Evolutionary conservation across 2,113 vertebrate genomes (phyloP).

Genomic region (Oryzias melastigma): DNA sequence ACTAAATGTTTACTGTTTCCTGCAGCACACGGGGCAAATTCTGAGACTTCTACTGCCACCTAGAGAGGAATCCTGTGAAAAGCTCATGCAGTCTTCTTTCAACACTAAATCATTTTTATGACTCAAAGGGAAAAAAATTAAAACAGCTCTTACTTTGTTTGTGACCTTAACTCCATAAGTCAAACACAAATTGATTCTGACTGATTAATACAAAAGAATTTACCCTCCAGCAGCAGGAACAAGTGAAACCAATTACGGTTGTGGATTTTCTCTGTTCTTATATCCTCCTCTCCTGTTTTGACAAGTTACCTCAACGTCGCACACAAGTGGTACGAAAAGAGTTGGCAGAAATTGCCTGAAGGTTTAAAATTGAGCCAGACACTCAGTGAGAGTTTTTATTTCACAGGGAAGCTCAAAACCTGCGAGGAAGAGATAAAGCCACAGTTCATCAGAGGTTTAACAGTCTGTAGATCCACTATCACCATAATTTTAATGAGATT

Average conservation of each 20-base stretch:
- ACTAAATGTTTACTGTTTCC: neutral
- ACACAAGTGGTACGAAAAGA: conserved; percentile 37
- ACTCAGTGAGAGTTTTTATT: conserved; percentile 57
- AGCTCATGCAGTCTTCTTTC: neutral
- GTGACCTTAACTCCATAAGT: neutral
- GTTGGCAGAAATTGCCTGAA: conserved; percentile 48
- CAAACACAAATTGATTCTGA: neutral
- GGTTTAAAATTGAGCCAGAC: conserved; percentile 59
- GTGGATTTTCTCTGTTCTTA: conserved; percentile 3
- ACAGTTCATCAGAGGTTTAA: conserved; percentile 49
- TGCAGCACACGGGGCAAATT: conserved; percentile 8
- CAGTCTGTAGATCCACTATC: conserved; percentile 43
- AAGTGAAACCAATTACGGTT: neutral
- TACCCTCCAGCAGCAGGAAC: no score
- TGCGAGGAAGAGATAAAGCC: conserved; percentile 23
- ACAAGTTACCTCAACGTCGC: conserved; percentile 13
- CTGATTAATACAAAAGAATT: no score
- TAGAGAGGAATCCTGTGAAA: conserved; percentile 38
- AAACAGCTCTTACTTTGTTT: conserved; percentile 3
- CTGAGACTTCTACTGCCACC: conserved; percentile 68
- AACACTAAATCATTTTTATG: neutral
- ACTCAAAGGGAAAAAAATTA: neutral
- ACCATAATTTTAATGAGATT: conserved; percentile 4
- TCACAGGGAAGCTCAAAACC: conserved; percentile 42
- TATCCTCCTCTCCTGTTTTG: conserved; percentile 11